Base-by-base conservation (phyloP, 2,797 vertebrate species). In the Takifugu ocellatus region DNA sequence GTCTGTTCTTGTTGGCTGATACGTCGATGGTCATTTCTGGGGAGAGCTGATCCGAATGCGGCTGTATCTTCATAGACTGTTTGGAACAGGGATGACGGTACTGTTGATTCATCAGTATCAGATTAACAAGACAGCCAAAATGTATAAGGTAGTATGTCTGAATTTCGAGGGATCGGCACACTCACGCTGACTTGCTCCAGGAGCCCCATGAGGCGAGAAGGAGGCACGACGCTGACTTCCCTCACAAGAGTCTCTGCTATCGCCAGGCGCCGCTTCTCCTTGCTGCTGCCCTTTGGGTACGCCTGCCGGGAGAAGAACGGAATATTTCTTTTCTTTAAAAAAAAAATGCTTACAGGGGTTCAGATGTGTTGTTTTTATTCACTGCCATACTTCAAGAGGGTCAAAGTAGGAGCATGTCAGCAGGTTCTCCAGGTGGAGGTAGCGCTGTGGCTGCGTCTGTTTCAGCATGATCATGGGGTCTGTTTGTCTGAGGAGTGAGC, bases 381-480 rank as follows among this genome's bases (percentile, higher is more conserved):
- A 15, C 10, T 3, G 36, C 47, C 79, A 31, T 82, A 98, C 97
- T 94, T 98, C 95, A 47, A 93, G 91, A 42, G 97, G 95, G 86
- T 99, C 96, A 75, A 99, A 99, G 77, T 97, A 97, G 49, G 95
- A 95, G 48, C 95, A 89, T 0, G 94, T 94, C 42, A 98, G 88
- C 66, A 98, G 92, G 67, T 93, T 95, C 78, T 99, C 95, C 5
- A 99, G 81, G 74, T 97, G 96, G 65, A 90, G 90, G 78, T 95
- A 98, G 25, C 96, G 89, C 82, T 96, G 92, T 0, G 94, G 92
- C 75, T 97, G 95, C 3, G 94, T 98, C 74, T 98, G 95, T 72
- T 98, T 99, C 60, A 99, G 66, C 97, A 98, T 96, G 80, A 98
- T 98, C 97, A 99, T 98, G 1, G 96, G 96, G 72, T 99, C 96